Conservation (phyloP, 2,888 invertebrate species). For the Ariolimax columbianus region DNA sequence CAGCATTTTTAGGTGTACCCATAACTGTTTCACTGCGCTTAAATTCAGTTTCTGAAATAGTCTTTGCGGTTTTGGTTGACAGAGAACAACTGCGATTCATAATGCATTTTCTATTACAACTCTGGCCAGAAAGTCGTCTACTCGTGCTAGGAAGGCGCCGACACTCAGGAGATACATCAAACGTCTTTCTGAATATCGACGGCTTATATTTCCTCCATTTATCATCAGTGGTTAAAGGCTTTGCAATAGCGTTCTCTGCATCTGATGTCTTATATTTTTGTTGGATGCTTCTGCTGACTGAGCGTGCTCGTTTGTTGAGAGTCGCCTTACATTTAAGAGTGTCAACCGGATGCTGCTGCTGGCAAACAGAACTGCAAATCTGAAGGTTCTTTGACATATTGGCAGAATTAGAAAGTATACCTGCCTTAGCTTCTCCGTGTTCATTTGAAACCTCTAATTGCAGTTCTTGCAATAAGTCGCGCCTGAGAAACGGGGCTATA, state of each 20-base stretch:
- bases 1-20: background rate
- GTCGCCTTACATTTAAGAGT: background rate
- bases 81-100: background rate
- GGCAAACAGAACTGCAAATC: background rate
- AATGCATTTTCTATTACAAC: background rate
- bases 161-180: background rate
- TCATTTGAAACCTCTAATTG: background rate
- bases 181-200: background rate
- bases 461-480: slow-evolving; percentile 6
- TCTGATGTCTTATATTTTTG: background rate
- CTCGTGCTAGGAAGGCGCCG: background rate
- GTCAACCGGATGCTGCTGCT: background rate
- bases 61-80: background rate
- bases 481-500: slow-evolving; percentile 26
- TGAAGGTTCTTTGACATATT: background rate
- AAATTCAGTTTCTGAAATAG: too few relatives aligned
- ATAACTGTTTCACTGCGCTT: background rate
- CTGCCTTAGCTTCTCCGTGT: background rate
- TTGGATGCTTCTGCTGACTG: background rate
- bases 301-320: background rate
- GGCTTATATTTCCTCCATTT: background rate
- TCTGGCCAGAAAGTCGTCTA: too few relatives aligned
- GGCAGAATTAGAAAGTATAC: background rate
- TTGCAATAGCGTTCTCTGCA: background rate
- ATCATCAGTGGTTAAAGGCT: background rate